Base-by-base conservation (phyloP, 2,113 vertebrate species). In the Callipepla squamata region DNA sequence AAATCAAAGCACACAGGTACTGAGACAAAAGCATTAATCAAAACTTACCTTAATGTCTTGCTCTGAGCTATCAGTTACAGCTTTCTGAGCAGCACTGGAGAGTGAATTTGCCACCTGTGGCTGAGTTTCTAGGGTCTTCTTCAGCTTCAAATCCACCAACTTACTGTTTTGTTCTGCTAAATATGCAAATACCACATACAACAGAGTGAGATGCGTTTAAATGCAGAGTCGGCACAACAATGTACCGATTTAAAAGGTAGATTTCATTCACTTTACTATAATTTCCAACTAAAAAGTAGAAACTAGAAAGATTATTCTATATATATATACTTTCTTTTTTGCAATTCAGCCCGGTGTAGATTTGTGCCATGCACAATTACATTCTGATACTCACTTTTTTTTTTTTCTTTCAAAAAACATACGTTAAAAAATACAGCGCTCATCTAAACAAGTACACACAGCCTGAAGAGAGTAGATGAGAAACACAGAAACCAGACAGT, bases 81-180 rank as follows among this genome's bases (percentile, higher is more conserved):
- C 81, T 95, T 97, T 98, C 92, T 97, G 98, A 95, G 96, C 80
- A 93, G 96, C 90, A 87, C 90, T 94, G 68, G 97, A 95, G 76
- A 98, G 75, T 68, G 98, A 98, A 96, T 98, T 97, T 92, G 94
- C 96, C 97, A 98, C 98, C 97, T 99, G 98, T 94, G 98, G 98
- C 95, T 98, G 98, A 96, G 97, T 85, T 92, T 99, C 99, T 79
- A 98, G 96, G 93, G 98, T 96, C 95, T 98, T 99, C 98, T 98
- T 99, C 94, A 99, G 97, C 96, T 99, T 99, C 95, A 98, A 97
- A 96, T 99, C 99, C 95, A 99, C 93, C 63, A 98, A 98, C 83
- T 98, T 98, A 96, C 98, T 98, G 96, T 98, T 99, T 96, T 98
- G 98, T 97, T 98, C 96, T 97, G 98, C 98, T 99, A 97, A 87